Conservation (phyloP, 2,888 invertebrate genomes). For the Drosophila crucigera region DNA sequence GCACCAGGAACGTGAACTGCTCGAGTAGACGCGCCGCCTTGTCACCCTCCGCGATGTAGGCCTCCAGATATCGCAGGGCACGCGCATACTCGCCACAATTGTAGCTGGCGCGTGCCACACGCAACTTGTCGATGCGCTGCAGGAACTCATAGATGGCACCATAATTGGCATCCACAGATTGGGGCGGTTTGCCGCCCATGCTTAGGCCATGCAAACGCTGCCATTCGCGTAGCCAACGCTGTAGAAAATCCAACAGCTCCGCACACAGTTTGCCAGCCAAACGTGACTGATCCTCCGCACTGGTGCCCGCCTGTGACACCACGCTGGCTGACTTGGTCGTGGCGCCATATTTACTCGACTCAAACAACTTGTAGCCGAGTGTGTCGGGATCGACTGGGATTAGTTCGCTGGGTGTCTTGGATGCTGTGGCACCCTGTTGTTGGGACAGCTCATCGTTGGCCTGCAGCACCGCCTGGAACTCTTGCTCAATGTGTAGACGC, state of each 20-base stretch:
- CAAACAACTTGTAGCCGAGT: conserved; percentile 72
- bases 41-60: conserved; percentile 88
- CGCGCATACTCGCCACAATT: conserved; percentile 91
- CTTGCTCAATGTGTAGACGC: conserved; percentile 86
- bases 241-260: conserved; percentile 90
- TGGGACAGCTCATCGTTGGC: conserved; percentile 49
- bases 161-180: conserved; percentile 81
- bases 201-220: conserved; percentile 72
- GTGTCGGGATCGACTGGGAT: conserved; percentile 1
- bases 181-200: conserved; percentile 74
- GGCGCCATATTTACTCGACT: conserved; percentile 72
- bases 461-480: conserved; percentile 86
- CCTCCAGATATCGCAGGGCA: conserved; percentile 91
- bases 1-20: conserved; percentile 89
- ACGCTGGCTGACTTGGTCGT: conserved; percentile 16
- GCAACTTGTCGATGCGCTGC: conserved; percentile 87
- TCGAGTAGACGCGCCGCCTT: conserved; percentile 86
- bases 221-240: conserved; percentile 90
- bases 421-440: conserved; percentile 8
- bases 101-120: conserved; percentile 90
- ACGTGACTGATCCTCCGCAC: conserved; percentile 56
- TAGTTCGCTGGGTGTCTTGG: conserved; percentile 1
- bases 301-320: not conserved
- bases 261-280: conserved; percentile 90
- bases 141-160: conserved; percentile 83